phyloP scores from a whole-genome alignment of 2,113 vertebrate genomes.

The Marmota monax region DNA sequence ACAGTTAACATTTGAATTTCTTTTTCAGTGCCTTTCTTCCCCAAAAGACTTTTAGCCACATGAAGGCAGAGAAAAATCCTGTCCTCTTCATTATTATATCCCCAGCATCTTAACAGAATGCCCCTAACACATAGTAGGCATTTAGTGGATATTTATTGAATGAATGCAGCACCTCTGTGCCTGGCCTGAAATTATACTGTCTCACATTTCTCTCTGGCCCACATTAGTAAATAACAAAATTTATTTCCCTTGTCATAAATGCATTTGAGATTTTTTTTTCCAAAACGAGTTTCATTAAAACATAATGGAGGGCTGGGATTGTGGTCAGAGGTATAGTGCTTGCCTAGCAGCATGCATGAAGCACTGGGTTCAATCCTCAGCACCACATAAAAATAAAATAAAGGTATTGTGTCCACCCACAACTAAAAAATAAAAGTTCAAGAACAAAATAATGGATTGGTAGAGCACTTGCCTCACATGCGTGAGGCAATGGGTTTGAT shows the following conservation, averaged over 20 bases:
- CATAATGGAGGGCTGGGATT: neutral
- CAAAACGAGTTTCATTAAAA: constrained; percentile 55
- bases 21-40: constrained; percentile 45
- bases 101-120: neutral
- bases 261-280: neutral
- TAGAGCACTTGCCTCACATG: too few species aligned
- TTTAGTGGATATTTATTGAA: neutral
- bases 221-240: neutral
- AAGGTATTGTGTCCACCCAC: too few species aligned
- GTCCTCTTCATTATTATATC: constrained; percentile 14
- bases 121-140: neutral
- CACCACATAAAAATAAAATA: too few species aligned
- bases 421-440: too few species aligned
- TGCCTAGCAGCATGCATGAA: too few species aligned
- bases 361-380: too few species aligned
- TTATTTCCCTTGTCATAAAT: constrained; percentile 35
- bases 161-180: neutral
- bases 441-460: too few species aligned
- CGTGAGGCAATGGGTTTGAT: too few species aligned
- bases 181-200: neutral
- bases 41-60: constrained; percentile 29
- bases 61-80: constrained; percentile 20
- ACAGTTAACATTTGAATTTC: constrained; percentile 26
- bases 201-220: neutral
- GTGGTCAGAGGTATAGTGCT: too few species aligned